These are phyloP conservation scores for Pseudomyrmex flavicornis DNA, from an alignment of 1,140 invertebrate genomes.

Conservation along the genomic window DNA sequence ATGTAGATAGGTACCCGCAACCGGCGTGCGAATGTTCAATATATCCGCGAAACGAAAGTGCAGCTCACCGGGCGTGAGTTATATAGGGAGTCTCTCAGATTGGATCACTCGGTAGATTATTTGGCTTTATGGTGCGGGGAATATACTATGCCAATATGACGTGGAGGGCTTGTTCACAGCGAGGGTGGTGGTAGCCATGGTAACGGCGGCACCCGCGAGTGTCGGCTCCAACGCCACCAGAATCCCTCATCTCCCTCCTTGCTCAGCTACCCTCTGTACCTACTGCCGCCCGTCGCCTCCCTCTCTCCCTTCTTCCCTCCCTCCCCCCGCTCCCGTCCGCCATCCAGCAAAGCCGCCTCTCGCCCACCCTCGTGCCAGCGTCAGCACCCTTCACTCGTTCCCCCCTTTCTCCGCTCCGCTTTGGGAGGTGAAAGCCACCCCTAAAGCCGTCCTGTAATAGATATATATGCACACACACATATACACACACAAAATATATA, in stretches of 20 bases:
- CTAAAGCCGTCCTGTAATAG: constrained; percentile 80
- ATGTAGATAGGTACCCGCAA: constrained; percentile 73
- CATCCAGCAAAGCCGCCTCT: constrained; percentile 61
- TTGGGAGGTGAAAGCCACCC: constrained; percentile 80
- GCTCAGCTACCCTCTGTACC: constrained; percentile 57
- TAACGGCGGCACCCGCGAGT: constrained; percentile 86
- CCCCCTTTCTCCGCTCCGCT: constrained; percentile 69
- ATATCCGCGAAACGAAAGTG: constrained; percentile 51
- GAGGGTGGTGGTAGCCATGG: constrained; percentile 85
- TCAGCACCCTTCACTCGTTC: constrained; percentile 57
- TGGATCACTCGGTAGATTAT: constrained; percentile 84
- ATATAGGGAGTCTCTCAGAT: constrained; percentile 68
- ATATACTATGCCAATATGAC: constrained; percentile 85
- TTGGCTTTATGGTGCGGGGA: constrained; percentile 84
- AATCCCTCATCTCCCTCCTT: constrained; percentile 83
- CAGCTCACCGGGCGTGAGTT: constrained; percentile 52
- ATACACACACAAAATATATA: background rate
- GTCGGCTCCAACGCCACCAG: constrained; percentile 86
- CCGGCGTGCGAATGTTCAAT: constrained; percentile 56
- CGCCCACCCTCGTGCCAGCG: constrained; percentile 56
- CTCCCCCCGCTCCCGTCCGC: constrained; percentile 67
- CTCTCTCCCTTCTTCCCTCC: constrained; percentile 56
- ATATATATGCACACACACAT: constrained; percentile 7
- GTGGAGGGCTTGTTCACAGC: constrained; percentile 86
- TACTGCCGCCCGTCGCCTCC: constrained; percentile 70